Percentiles rank a stretch among this genome's conserved stretches.
phyloP scores from a whole-genome alignment of 2,888 invertebrate genomes.

The Apodemia mormo region DNA sequence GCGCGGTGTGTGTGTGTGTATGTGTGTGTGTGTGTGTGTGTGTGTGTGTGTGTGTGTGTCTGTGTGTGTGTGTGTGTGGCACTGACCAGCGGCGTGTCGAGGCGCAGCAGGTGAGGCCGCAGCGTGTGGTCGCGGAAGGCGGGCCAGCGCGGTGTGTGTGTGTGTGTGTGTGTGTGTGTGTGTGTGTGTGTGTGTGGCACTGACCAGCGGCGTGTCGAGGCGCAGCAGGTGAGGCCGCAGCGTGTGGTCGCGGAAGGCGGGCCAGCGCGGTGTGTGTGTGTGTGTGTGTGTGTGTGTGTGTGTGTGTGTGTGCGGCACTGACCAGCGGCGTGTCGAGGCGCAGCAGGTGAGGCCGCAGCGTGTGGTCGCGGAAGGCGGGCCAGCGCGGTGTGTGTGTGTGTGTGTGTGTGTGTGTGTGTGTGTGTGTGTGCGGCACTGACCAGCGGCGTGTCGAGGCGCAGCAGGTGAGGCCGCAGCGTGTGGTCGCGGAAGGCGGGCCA shows the following conservation, averaged over 20 bases:
- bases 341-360: conserved; percentile 48
- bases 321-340: conserved; percentile 61
- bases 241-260: conserved; percentile 43
- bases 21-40: conserved; percentile 9
- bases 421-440: too few relatives aligned
- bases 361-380: conserved; percentile 44
- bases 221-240: conserved; percentile 49
- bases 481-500: too few relatives aligned
- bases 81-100: conserved; percentile 60
- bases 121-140: too few relatives aligned
- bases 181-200: conserved; percentile 26
- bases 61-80: not conserved
- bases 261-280: conserved; percentile 48
- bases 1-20: too few relatives aligned
- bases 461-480: too few relatives aligned
- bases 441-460: too few relatives aligned
- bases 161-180: not conserved
- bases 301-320: conserved; percentile 28
- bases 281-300: not conserved
- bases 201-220: conserved; percentile 60
- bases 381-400: conserved; percentile 40
- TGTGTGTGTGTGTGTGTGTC: not conserved
- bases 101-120: conserved; percentile 48
- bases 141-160: too few relatives aligned
- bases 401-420: too few relatives aligned